phyloP scores from a whole-genome alignment of 2,797 vertebrate species.

The Eidolon dupreanum region DNA sequence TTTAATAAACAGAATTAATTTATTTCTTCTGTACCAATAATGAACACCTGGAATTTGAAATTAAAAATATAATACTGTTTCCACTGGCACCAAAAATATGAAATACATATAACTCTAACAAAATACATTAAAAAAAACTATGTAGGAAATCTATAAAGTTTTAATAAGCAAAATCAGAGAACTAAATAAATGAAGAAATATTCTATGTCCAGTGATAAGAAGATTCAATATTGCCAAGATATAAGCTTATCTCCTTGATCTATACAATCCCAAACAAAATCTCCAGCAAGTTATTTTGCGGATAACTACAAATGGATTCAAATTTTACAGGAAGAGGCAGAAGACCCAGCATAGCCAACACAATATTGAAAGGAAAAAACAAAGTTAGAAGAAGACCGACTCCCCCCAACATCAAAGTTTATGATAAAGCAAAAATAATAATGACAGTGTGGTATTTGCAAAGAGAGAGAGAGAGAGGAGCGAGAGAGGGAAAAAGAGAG shows the following conservation, averaged over 20 bases:
- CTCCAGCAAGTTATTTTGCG: neutral
- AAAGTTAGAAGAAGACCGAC: neutral
- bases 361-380: neutral
- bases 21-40: neutral
- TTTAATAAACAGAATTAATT: neutral
- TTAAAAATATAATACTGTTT: neutral
- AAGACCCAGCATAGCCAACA: neutral
- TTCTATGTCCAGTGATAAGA: neutral
- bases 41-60: neutral
- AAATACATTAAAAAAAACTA: neutral
- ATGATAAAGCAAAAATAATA: neutral
- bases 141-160: neutral
- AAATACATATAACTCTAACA: neutral
- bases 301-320: neutral
- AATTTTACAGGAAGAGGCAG: neutral
- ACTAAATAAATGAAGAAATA: neutral
- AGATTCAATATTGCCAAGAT: neutral
- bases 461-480: neutral
- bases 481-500: neutral
- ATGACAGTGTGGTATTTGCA: neutral
- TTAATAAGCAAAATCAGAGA: neutral
- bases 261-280: neutral
- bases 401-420: neutral
- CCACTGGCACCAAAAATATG: neutral
- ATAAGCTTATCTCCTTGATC: neutral